Conservation (phyloP, 2,113 vertebrate species). For the Perca fluviatilis region DNA sequence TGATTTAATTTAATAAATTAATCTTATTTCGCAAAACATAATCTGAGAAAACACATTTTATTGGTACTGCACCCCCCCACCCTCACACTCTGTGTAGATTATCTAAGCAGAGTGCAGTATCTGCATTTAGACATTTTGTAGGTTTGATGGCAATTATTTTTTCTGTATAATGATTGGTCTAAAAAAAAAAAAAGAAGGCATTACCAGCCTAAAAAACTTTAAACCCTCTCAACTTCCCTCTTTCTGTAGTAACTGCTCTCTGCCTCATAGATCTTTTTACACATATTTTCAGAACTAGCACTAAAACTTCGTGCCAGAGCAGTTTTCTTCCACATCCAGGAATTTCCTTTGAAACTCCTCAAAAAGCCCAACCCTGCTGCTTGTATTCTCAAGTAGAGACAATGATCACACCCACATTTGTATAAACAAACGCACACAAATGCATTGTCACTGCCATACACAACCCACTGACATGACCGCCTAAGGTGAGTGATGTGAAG, state of each 20-base stretch:
- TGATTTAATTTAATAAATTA: no score
- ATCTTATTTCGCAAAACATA: no score
- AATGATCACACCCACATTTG: constrained; percentile 14
- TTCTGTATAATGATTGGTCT: no score
- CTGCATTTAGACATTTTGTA: neutral
- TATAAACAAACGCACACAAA: neutral
- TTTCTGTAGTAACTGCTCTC: neutral
- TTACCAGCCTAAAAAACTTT: neutral
- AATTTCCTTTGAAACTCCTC: constrained; percentile 7
- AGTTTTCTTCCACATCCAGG: neutral
- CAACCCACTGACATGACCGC: constrained; percentile 17
- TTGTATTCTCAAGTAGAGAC: neutral
- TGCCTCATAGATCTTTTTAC: neutral
- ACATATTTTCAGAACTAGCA: neutral
- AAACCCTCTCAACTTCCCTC: neutral
- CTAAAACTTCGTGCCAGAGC: neutral
- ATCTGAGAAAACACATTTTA: no score
- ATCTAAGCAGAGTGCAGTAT: neutral
- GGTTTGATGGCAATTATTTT: neutral
- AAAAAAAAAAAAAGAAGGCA: no score
- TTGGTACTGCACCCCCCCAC: no score
- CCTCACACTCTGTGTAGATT: neutral
- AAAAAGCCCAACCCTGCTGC: constrained; percentile 2
- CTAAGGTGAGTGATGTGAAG: constrained; percentile 57
- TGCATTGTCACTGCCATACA: neutral